These are phyloP conservation scores for Chondrosia reniformis DNA, from an alignment of 37 sponge, comb jelly and placozoan genomes.

Conservation along the genomic window DNA sequence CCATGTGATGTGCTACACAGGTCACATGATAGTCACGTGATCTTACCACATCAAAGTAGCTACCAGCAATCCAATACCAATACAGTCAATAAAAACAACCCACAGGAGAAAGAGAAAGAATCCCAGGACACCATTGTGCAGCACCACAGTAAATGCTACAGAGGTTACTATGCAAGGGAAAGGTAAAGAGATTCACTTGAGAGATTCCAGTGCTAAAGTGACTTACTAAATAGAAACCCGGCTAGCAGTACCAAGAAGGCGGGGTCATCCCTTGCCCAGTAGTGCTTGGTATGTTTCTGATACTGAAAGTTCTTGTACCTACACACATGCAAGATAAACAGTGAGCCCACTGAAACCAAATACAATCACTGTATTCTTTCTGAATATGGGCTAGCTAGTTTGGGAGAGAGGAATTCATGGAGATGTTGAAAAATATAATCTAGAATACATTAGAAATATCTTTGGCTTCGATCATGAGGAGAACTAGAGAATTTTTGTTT, in stretches of 20 bases:
- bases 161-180: constrained; percentile 33
- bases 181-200: not conserved
- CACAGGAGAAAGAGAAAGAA: constrained; percentile 74
- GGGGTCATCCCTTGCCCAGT: constrained; percentile 97
- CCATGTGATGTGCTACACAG: not conserved
- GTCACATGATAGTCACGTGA: constrained; percentile 8
- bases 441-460: no score
- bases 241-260: constrained; percentile 85
- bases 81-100: constrained; percentile 82
- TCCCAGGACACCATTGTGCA: constrained; percentile 46
- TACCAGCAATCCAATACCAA: constrained; percentile 67
- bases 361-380: not conserved
- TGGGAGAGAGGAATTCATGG: no score
- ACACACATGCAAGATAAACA: not conserved
- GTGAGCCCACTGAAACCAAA: not conserved
- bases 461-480: no score
- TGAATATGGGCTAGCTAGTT: no score
- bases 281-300: constrained; percentile 79
- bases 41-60: constrained; percentile 84
- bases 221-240: constrained; percentile 53
- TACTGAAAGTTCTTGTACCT: constrained; percentile 75
- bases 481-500: no score
- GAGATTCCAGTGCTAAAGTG: not conserved
- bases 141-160: constrained; percentile 57
- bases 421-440: no score